Percentiles rank a stretch among this genome's conserved stretches.
These are phyloP conservation scores for Yasuhikotakia modesta DNA, from an alignment of 2,797 vertebrate genomes.

Conservation along the genomic window DNA sequence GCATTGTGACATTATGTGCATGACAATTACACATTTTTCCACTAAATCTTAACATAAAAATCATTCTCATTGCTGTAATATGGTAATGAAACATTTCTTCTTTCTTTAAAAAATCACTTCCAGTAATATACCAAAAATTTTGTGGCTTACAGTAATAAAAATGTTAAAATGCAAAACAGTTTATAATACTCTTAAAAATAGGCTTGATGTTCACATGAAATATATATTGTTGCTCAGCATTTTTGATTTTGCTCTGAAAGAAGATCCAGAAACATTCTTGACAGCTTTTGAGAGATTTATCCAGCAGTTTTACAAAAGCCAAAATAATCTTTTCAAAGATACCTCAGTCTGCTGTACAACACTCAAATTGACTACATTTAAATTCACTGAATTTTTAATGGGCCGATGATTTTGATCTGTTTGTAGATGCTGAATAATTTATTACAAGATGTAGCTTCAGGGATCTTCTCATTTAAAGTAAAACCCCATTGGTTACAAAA, in stretches of 20 bases:
- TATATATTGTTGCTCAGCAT: neutral
- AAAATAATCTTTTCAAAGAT: slow-evolving; percentile 17
- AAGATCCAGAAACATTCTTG: neutral
- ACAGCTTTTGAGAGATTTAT: neutral
- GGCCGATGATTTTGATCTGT: slow-evolving; percentile 42
- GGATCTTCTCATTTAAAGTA: slow-evolving; percentile 33
- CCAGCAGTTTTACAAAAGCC: neutral
- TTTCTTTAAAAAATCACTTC: no score
- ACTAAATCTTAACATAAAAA: no score
- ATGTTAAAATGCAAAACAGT: neutral
- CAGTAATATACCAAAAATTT: no score
- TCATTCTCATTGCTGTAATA: no score
- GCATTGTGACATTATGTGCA: no score
- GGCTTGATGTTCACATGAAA: neutral
- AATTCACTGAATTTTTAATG: slow-evolving; percentile 50
- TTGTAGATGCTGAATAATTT: slow-evolving; percentile 53
- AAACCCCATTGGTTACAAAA: slow-evolving; percentile 21
- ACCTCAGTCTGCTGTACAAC: slow-evolving; percentile 18
- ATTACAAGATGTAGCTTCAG: slow-evolving; percentile 13
- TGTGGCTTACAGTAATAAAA: no score
- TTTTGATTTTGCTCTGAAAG: neutral
- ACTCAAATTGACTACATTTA: slow-evolving; percentile 32
- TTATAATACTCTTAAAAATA: neutral
- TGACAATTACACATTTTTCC: no score
- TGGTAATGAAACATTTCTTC: neutral